These are phyloP conservation scores for Ectobius pallidus DNA, from an alignment of 2,888 invertebrate species.

Conservation along the genomic window DNA sequence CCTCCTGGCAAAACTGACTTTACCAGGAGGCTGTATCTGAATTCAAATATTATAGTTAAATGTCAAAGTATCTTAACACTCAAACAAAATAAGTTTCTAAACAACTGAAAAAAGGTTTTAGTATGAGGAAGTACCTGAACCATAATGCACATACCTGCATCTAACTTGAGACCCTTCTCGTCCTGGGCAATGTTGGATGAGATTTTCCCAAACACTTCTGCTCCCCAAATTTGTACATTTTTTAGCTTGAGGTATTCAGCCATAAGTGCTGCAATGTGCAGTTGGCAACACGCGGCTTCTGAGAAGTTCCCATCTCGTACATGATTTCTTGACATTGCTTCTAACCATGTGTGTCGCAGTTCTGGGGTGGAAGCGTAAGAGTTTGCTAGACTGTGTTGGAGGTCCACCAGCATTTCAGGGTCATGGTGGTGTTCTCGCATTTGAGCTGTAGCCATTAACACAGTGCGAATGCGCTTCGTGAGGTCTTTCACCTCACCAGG, in stretches of 20 bases:
- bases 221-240: conserved; percentile 80
- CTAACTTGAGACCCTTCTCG: conserved; percentile 83
- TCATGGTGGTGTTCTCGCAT: conserved; percentile 90
- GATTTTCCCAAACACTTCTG: conserved; percentile 80
- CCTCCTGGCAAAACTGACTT: no score
- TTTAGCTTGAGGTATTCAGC: conserved; percentile 89
- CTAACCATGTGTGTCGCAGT: conserved; percentile 93
- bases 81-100: no score
- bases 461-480: conserved; percentile 90
- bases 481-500: conserved; percentile 91
- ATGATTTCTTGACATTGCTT: conserved; percentile 90
- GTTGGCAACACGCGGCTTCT: conserved; percentile 93
- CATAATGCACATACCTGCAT: no score
- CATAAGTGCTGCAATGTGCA: conserved; percentile 94
- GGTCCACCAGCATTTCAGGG: conserved; percentile 88
- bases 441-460: conserved; percentile 92
- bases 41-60: no score
- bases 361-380: conserved; percentile 86
- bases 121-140: no score
- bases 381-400: conserved; percentile 91
- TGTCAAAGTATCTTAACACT: no score
- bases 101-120: no score
- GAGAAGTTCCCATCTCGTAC: conserved; percentile 82
- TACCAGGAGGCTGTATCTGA: no score
- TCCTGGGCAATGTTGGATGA: conserved; percentile 88